Conservation (phyloP, 2,797 vertebrate species). For the Phataginus tetradactyla region DNA sequence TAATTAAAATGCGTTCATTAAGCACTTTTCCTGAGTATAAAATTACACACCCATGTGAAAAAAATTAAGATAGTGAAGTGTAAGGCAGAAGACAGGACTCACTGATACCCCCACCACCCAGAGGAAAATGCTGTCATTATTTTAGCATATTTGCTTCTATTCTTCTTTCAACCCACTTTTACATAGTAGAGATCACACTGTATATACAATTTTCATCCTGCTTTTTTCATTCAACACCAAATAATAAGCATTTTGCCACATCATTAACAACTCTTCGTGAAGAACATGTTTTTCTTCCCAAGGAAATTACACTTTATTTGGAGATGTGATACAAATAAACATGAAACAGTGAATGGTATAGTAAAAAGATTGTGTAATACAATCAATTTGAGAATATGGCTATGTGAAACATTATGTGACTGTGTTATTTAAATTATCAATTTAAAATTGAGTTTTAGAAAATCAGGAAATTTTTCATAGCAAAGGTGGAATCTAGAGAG, state of each 20-base stretch:
- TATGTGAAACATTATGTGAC: constrained; percentile 6
- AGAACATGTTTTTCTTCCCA: constrained; percentile 27
- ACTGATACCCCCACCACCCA: background rate
- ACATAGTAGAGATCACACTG: constrained; percentile 16
- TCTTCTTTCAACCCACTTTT: constrained; percentile 33
- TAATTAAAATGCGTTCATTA: constrained; percentile 31
- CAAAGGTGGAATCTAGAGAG: background rate
- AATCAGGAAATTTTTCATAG: background rate
- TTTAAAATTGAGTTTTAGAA: constrained; percentile 28
- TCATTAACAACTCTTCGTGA: constrained; percentile 56
- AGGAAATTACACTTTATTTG: constrained; percentile 45
- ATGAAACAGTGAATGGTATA: background rate
- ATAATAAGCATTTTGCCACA: constrained; percentile 64
- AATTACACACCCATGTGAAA: background rate
- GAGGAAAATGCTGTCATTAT: background rate
- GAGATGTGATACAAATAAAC: background rate
- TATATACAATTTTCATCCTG: constrained; percentile 18
- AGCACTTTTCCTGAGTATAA: background rate
- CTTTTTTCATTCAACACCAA: constrained; percentile 53
- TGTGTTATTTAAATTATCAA: background rate
- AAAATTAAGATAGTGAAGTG: background rate
- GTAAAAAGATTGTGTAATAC: background rate
- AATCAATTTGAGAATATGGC: background rate
- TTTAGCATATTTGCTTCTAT: constrained; percentile 22
- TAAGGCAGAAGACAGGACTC: background rate